Percentiles rank a stretch among this genome's conserved stretches.
Conservation (phyloP, 2,888 invertebrate species). For the Mechanitis messenoides region DNA sequence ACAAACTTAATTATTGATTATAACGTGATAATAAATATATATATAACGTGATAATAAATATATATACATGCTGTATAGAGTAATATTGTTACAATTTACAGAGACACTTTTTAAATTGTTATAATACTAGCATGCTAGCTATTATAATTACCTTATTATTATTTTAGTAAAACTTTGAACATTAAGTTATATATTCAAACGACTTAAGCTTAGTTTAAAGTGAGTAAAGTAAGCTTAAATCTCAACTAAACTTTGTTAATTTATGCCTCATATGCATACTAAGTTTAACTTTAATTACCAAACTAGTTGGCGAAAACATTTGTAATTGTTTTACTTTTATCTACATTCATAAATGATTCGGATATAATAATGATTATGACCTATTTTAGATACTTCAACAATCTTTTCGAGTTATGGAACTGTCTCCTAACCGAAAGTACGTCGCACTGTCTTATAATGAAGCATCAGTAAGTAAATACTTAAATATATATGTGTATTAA, state of each 20-base stretch:
- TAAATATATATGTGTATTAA: background rate
- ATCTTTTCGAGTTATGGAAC: conserved; percentile 47
- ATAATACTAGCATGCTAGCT: too few species aligned
- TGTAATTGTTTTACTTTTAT: background rate
- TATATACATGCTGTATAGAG: too few species aligned
- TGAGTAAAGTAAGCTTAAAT: background rate
- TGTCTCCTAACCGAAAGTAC: conserved; percentile 50
- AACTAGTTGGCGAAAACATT: background rate
- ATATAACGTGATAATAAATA: background rate
- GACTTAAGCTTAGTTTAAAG: too few species aligned
- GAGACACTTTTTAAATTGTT: too few species aligned
- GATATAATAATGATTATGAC: conserved; percentile 8
- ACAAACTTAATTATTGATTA: conserved; percentile 4
- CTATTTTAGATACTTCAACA: conserved; percentile 55
- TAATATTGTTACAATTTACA: too few species aligned
- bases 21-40: background rate
- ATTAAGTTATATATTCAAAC: too few species aligned
- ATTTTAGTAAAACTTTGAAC: too few species aligned
- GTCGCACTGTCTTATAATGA: conserved; percentile 53
- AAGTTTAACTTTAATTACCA: conserved; percentile 14
- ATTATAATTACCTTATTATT: too few species aligned
- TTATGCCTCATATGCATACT: conserved; percentile 12
- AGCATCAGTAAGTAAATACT: conserved; percentile 46
- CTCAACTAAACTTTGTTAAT: conserved; percentile 15
- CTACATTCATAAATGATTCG: background rate